Evolutionary conservation across 2,113 vertebrate species (phyloP).

Genomic region (Neolamprologus toae): DNA sequence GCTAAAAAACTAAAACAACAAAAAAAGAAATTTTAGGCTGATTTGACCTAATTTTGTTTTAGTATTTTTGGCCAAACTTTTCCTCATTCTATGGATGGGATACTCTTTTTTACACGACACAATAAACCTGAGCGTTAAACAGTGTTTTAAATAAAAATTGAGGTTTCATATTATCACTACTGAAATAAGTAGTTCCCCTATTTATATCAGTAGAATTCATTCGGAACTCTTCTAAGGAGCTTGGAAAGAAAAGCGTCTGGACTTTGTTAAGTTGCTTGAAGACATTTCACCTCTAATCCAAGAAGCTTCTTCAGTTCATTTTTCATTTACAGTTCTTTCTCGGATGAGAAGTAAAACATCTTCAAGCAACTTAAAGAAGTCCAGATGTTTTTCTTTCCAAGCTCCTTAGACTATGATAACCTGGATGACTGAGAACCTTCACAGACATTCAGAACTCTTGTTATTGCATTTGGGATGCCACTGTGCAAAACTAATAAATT

Average conservation of each 20-base stretch:
- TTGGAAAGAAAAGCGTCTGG: neutral
- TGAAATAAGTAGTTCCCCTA: neutral
- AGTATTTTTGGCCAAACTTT: neutral
- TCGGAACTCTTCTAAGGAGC: neutral
- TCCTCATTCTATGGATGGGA: neutral
- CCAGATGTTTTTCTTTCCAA: neutral
- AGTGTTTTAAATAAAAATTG: neutral
- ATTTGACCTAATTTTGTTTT: neutral
- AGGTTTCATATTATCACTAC: neutral
- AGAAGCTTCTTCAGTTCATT: neutral
- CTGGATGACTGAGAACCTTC: neutral
- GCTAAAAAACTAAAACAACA: neutral
- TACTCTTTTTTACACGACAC: neutral
- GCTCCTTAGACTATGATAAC: neutral
- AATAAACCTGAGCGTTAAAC: neutral
- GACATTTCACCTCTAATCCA: neutral
- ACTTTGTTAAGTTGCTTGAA: neutral
- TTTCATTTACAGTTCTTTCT: neutral
- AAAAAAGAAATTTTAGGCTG: neutral
- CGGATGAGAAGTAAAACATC: neutral
- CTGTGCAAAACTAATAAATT: neutral
- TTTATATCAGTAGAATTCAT: neutral
- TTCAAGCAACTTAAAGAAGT: neutral
- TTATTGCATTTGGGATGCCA: neutral
- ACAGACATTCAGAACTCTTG: neutral